A percentile compares a stretch with the other conserved stretches of the same genome.
Conservation (phyloP, 2,797 vertebrate genomes). For the Acropternis orthonyx region DNA sequence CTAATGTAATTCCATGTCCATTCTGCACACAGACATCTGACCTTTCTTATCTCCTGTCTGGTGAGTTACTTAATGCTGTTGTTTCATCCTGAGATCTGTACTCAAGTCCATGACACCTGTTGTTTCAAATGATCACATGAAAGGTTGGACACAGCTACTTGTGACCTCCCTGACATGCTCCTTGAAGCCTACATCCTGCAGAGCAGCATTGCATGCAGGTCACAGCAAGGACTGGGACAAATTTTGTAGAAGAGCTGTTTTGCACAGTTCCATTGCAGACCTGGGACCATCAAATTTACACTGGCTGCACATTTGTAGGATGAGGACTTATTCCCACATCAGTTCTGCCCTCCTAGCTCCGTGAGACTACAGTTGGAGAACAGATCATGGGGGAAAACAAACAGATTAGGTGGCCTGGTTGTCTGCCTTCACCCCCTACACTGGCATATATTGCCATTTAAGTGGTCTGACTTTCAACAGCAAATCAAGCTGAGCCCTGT, state of each 20-base stretch:
- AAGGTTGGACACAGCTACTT: background rate
- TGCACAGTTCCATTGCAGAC: background rate
- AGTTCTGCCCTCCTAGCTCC: background rate
- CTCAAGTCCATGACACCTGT: background rate
- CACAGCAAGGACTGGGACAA: background rate
- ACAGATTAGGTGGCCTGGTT: background rate
- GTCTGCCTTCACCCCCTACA: background rate
- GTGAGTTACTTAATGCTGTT: background rate
- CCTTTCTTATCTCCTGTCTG: background rate
- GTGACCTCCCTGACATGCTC: background rate
- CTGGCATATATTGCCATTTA: background rate
- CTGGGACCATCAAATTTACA: background rate
- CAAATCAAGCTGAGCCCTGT: background rate
- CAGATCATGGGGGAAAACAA: background rate
- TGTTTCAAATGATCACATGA: accelerated
- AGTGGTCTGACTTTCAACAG: background rate
- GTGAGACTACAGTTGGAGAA: background rate
- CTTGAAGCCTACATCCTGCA: background rate
- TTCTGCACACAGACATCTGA: background rate
- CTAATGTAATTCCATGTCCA: background rate
- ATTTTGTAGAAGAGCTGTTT: background rate
- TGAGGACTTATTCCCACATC: background rate
- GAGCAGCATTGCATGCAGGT: accelerated
- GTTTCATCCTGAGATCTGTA: background rate
- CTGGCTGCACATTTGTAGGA: background rate